A percentile compares a stretch with the other conserved stretches of the same genome.
Evolutionary conservation across 2,888 invertebrate species (phyloP).

Genomic region (Clitarchus hookeri): DNA sequence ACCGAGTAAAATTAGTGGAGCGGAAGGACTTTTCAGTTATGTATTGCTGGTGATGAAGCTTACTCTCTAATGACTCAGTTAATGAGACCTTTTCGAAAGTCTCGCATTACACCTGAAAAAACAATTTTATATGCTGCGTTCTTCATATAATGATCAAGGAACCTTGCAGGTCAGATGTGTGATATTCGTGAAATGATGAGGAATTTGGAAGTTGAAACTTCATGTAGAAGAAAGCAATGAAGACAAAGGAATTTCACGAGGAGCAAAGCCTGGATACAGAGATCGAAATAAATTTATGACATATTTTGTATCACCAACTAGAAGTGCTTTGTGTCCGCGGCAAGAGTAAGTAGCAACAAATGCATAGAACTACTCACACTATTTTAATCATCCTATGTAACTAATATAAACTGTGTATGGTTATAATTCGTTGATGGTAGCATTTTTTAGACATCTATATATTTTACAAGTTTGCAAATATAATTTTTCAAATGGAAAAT

Average conservation of each 20-base stretch:
- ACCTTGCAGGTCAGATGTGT: not conserved
- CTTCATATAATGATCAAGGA: too few species aligned
- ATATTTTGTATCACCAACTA: not conserved
- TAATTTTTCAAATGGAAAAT: too few species aligned
- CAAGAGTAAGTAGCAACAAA: too few species aligned
- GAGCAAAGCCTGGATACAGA: not conserved
- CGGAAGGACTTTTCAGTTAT: not conserved
- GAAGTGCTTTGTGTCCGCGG: too few species aligned
- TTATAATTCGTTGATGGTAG: too few species aligned
- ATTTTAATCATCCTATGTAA: not conserved
- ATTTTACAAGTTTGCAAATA: too few species aligned
- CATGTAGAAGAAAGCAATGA: not conserved
- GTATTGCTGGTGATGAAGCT: not conserved
- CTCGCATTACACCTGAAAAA: not conserved
- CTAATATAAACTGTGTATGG: too few species aligned
- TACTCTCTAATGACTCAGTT: not conserved
- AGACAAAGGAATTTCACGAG: not conserved
- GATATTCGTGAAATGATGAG: not conserved
- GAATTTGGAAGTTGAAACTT: not conserved
- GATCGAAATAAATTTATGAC: not conserved
- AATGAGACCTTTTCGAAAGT: not conserved
- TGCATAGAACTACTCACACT: not conserved
- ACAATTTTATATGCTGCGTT: not conserved
- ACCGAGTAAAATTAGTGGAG: not conserved
- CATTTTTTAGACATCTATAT: too few species aligned